Percentiles rank a stretch among this genome's conserved stretches.
Evolutionary conservation across 2,888 invertebrate species (phyloP).

Genomic region (Dolomedes plantarius): DNA sequence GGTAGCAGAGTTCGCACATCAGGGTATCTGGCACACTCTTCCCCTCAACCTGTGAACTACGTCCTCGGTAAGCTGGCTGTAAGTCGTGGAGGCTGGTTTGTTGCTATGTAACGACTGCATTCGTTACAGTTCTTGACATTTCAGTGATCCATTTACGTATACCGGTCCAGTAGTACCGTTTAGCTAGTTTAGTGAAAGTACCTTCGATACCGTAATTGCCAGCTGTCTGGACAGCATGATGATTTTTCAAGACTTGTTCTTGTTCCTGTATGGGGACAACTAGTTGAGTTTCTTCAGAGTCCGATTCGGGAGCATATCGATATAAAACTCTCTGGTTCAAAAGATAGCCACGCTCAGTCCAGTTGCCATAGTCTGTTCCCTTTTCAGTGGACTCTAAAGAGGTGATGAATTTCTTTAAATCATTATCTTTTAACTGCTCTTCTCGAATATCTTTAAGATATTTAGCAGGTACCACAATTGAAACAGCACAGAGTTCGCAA

Average conservation of each 20-base stretch:
- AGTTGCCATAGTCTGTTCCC: neutral
- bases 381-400: too few relatives aligned
- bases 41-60: too few relatives aligned
- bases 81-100: too few relatives aligned
- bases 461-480: neutral
- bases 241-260: too few relatives aligned
- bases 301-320: neutral
- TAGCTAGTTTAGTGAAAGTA: constrained; percentile 28
- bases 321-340: constrained; percentile 18
- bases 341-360: neutral
- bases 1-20: too few relatives aligned
- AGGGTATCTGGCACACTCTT: too few relatives aligned
- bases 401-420: constrained; percentile 17
- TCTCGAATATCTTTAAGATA: neutral
- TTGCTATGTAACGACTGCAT: constrained; percentile 3
- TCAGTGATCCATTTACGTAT: neutral
- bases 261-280: neutral
- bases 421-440: constrained; percentile 14
- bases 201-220: constrained; percentile 54
- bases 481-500: neutral
- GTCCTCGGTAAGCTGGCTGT: too few relatives aligned
- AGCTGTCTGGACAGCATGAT: too few relatives aligned
- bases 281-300: constrained; percentile 24
- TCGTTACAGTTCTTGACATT: constrained; percentile 7
- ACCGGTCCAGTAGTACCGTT: neutral